Conservation (phyloP, 1,140 invertebrate species). For the Atta cephalotes region DNA sequence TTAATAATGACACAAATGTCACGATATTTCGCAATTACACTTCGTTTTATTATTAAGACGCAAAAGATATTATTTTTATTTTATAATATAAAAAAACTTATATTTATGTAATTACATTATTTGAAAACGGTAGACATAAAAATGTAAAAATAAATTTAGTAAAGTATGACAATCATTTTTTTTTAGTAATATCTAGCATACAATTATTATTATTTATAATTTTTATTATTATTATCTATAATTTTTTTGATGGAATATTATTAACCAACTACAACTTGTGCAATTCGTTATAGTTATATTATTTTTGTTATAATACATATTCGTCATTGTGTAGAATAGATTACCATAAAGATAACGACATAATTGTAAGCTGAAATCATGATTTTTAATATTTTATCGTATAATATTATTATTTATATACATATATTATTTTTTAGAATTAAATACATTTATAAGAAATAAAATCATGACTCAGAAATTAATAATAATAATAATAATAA, state of each 20-base stretch:
- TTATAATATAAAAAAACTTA: neutral
- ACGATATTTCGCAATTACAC: neutral
- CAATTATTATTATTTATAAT: neutral
- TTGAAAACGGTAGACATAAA: neutral
- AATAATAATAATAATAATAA: neutral
- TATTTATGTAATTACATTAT: neutral
- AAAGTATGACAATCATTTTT: neutral
- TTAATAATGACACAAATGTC: too few relatives aligned
- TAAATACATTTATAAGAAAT: neutral
- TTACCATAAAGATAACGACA: constrained; percentile 47
- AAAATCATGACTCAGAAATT: neutral
- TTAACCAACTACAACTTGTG: neutral
- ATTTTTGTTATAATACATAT: constrained; percentile 7
- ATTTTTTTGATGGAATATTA: neutral
- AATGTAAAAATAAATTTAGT: neutral
- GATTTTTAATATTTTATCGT: constrained; percentile 13
- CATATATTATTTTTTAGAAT: neutral
- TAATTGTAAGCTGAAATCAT: constrained; percentile 36
- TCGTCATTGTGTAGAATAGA: constrained; percentile 28
- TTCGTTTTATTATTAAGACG: neutral
- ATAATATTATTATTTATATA: neutral
- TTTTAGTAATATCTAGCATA: neutral
- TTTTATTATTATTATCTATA: neutral
- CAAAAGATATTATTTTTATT: neutral
- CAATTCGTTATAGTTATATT: constrained; percentile 6